A percentile compares a stretch with the other conserved stretches of the same genome.
Conservation (phyloP, 2,797 vertebrate species). For the Aldrovandia affinis region DNA sequence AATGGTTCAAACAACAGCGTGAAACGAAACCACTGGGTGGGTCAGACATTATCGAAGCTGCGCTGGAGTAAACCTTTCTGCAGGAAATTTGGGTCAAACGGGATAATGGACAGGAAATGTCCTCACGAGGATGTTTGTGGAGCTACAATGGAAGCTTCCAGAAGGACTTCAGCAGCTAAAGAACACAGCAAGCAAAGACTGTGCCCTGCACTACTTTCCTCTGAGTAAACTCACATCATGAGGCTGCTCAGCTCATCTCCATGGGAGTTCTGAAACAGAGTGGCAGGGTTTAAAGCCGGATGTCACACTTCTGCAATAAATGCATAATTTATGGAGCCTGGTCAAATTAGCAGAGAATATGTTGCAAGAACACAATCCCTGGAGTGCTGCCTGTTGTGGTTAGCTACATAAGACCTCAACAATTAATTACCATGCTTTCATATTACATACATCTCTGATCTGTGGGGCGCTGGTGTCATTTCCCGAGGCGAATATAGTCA, state of each 20-base stretch:
- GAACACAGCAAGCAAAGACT: background rate
- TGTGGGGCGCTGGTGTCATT: background rate
- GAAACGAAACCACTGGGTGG: slow-evolving; percentile 22
- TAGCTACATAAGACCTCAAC: background rate
- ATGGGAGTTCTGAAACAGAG: background rate
- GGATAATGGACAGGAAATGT: background rate
- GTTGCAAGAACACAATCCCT: background rate
- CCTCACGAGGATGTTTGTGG: background rate
- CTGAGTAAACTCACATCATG: too few species aligned
- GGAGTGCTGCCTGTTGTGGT: background rate
- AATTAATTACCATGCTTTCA: slow-evolving; percentile 1
- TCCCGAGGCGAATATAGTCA: background rate
- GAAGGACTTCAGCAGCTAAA: too few species aligned
- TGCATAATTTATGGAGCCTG: background rate
- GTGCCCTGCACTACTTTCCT: background rate
- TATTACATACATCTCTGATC: background rate
- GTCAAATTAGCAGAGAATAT: background rate
- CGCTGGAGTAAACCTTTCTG: background rate
- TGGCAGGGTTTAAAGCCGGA: background rate
- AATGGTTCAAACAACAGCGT: background rate
- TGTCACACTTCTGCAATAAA: background rate
- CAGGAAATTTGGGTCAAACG: background rate
- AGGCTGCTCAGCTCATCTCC: background rate
- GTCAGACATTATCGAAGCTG: too few species aligned
- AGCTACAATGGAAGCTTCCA: background rate